These are phyloP conservation scores for Grammomys surdaster DNA, from an alignment of 2,113 vertebrate genomes.

Conservation along the genomic window DNA sequence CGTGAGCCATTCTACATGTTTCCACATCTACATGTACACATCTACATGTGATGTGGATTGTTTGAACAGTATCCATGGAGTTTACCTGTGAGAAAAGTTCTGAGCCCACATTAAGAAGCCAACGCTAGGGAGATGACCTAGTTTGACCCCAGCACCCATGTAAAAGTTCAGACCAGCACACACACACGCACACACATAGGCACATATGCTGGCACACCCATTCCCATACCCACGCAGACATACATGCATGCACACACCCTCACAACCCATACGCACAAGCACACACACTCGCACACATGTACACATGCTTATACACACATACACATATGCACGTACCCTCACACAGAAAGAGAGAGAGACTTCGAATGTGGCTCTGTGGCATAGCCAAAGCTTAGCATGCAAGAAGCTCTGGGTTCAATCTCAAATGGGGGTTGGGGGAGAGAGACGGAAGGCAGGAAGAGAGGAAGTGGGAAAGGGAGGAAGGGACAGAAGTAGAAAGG, in stretches of 20 bases:
- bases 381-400: background rate
- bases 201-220: too few species aligned
- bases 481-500: too few species aligned
- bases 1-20: background rate
- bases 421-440: background rate
- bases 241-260: too few species aligned
- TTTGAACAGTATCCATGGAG: background rate
- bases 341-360: background rate
- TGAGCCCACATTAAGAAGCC: constrained; percentile 24
- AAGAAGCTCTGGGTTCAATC: background rate
- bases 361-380: background rate
- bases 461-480: too few species aligned
- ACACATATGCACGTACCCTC: background rate
- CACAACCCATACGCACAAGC: too few species aligned
- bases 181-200: background rate
- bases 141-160: background rate
- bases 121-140: background rate
- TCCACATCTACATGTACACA: too few species aligned
- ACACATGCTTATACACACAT: too few species aligned
- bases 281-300: background rate
- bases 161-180: background rate
- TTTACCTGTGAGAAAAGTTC: background rate
- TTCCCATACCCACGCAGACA: too few species aligned
- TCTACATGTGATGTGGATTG: background rate
- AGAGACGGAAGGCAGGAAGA: too few species aligned